Base-by-base conservation (phyloP, 2,888 invertebrate species). In the Gryllus longicercus region DNA sequence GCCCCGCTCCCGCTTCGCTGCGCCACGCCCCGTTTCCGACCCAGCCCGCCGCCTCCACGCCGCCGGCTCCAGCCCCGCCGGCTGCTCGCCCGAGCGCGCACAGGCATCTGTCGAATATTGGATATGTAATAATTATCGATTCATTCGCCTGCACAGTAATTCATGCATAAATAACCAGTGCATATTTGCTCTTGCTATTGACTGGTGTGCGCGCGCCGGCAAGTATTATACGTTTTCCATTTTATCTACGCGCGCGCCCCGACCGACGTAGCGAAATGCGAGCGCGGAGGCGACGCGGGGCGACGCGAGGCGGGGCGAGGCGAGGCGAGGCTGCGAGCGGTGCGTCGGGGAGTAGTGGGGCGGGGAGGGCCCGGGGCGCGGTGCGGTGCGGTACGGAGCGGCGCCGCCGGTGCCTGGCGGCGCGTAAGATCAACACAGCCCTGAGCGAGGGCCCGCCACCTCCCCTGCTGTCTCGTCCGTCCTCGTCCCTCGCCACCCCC, bases 61-160 rank as follows among this genome's bases (percentile, higher is more conserved):
- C 63, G 5, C 16, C 14, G 16, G 63, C 16, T 8, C 14, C 1
- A 3, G 8, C 14, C 16, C 63, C 63, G 63, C 63, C 63, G n/a
- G 63, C 63, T 63, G 63, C 63, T 63, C 63, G 14, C 63, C n/a
- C 63, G 63, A 63, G 63, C 63, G 63, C 63, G 63, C 63, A 63
- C 63, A n/a, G 16, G 63, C 63, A 63, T 63, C 63, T 63, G 63
- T 63, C 63, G 63, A 63, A 63, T 63, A 63, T 63, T 63, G 63
- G 63, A 63, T 63, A 63, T 63, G 63, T 63, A 63, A 63, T 63
- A 63, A 63, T 63, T 63, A 63, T 63, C 63, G 63, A 63, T 63
- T 63, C 63, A 63, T 63, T 63, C n/a, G 63, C 63, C 63, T 11
- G 63, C 63, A 63, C 63, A 18, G 63, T 63, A 63, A 63, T 63